phyloP scores from a whole-genome alignment of 35 echinoderm and acorn worm species.

The Holothuria glaberrima region DNA sequence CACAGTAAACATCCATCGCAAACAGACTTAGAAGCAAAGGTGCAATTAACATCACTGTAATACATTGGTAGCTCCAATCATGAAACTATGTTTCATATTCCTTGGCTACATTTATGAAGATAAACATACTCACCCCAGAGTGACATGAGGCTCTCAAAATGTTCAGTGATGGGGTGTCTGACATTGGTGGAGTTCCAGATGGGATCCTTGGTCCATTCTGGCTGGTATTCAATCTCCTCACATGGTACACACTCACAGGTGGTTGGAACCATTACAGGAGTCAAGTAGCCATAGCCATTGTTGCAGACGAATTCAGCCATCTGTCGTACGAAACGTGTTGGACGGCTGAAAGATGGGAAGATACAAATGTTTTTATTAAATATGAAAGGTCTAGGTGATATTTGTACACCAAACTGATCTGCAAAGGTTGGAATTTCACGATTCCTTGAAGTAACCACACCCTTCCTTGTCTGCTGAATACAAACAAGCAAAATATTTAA shows the following conservation, averaged over 20 bases:
- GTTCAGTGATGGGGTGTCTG: constrained; percentile 29
- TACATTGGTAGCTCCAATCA: no score
- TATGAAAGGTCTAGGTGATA: background rate
- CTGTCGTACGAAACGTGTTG: constrained; percentile 72
- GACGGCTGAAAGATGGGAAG: constrained; percentile 72
- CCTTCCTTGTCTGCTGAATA: background rate
- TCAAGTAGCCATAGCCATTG: constrained; percentile 81
- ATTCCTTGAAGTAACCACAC: no score
- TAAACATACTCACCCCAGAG: constrained; percentile 68
- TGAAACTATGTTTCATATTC: no score
- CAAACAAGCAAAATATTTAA: no score
- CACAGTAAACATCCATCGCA: no score
- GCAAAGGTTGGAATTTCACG: no score
- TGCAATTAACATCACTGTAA: no score
- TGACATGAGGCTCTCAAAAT: constrained; percentile 21
- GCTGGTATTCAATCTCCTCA: constrained; percentile 71
- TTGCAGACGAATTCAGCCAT: constrained; percentile 93
- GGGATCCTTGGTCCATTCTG: constrained; percentile 73
- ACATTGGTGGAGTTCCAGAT: constrained; percentile 59
- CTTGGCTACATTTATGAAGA: no score
- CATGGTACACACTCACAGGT: constrained; percentile 92
- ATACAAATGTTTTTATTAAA: background rate
- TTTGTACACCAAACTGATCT: background rate
- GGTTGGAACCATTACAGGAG: constrained; percentile 67
- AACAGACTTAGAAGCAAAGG: no score